Base-by-base conservation (phyloP, 2,797 vertebrate genomes). In the Poliocrania exsul region DNA sequence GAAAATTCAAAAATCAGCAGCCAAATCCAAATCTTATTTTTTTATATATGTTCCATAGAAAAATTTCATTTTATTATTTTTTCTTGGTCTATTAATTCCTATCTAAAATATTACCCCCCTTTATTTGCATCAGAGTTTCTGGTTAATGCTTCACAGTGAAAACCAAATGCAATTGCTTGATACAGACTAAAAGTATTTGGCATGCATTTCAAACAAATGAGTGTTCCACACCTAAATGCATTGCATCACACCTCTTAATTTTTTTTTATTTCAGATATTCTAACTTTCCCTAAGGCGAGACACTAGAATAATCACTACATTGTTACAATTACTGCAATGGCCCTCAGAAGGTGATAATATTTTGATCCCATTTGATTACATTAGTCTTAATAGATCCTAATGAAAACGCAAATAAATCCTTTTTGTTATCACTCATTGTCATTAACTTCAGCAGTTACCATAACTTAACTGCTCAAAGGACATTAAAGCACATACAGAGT, bases 321-420 rank as follows among this genome's bases (percentile, higher is more conserved):
- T 81, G 58, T 89, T 86, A 92, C 60, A 78, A 69, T 95, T 81
- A 81, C 61, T 69, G 64, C 85, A 81, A 23, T 38, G 77, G 83
- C 44, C 44, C 78, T 89, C 65, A 81, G 67, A 95, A 91, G 60
- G 75, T 57, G 86, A 31, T 57, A 83, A 89, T n/a, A 47, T 96
- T 95, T 93, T 96, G 70, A 88, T 93, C 66, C 53, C 50, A 72
- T 82, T 93, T 91, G 86, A 90, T 90, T 94, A 94, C 53, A 87
- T 72, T 88, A 81, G 51, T 53, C 58, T 78, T 95, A 95, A 81
- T 26, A 83, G 65, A 79, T 69, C 66, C 83, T 93, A 94, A 87
- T 54, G 81, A 74, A 88, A 95, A 95, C 64, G 66, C 26, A 74
- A 87, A 46, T 53, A 89, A 95, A 90, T 79, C 67, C 44, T 74